Evolutionary conservation across 1,140 invertebrate species (phyloP).

Genomic region (Hormaphis cornu): DNA sequence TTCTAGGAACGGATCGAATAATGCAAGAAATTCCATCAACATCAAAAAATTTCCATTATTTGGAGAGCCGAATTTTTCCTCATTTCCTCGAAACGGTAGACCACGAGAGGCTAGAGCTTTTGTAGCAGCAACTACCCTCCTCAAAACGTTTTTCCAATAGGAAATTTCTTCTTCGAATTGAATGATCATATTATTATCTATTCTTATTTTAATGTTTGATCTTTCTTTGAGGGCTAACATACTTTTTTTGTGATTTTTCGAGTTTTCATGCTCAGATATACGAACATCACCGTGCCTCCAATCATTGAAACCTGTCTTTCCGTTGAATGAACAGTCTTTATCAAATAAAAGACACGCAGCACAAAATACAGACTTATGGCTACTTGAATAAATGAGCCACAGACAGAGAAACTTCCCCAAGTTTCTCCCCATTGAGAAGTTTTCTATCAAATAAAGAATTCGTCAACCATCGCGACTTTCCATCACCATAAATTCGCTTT

Average conservation of each 20-base stretch:
- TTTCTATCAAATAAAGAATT: too few species aligned
- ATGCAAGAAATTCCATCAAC: constrained; percentile 34
- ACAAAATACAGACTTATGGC: too few species aligned
- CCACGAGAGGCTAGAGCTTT: constrained; percentile 35
- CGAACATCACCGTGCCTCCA: constrained; percentile 36
- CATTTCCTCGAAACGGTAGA: constrained; percentile 36
- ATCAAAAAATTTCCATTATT: constrained; percentile 37
- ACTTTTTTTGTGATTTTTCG: constrained; percentile 33
- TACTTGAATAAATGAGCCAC: too few species aligned
- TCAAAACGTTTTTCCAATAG: constrained; percentile 36
- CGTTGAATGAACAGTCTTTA: background rate
- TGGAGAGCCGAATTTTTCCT: constrained; percentile 34
- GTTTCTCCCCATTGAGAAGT: too few species aligned
- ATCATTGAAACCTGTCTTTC: constrained; percentile 37
- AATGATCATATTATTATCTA: constrained; percentile 24
- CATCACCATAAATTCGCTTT: too few species aligned
- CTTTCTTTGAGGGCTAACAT: constrained; percentile 26
- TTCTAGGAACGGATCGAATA: constrained; percentile 35
- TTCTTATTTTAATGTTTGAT: constrained; percentile 19
- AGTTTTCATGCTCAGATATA: constrained; percentile 37
- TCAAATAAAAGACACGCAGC: too few species aligned
- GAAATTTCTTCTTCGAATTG: constrained; percentile 31
- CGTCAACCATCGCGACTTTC: too few species aligned
- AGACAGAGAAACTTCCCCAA: too few species aligned
- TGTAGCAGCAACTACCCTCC: constrained; percentile 35